Evolutionary conservation across 2,797 vertebrate genomes (phyloP).

Genomic region (Champsocephalus gunnari): DNA sequence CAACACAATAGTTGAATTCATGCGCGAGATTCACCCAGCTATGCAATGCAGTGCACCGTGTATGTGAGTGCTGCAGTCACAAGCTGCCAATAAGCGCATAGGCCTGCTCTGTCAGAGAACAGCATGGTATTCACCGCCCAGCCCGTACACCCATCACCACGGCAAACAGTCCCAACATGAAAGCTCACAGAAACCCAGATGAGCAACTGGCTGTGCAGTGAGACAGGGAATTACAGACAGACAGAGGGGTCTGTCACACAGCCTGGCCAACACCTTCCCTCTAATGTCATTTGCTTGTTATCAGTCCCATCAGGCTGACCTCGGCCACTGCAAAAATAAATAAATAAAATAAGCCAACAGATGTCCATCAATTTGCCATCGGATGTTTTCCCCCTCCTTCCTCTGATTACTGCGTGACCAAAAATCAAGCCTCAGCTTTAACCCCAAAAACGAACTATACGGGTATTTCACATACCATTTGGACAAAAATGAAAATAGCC

Average conservation of each 20-base stretch:
- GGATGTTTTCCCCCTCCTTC: slow-evolving; percentile 15
- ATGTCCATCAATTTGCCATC: slow-evolving; percentile 77
- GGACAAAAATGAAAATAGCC: neutral
- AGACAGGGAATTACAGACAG: slow-evolving; percentile 31
- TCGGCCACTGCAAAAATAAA: slow-evolving; percentile 70
- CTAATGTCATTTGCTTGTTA: slow-evolving; percentile 83
- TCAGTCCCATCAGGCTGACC: slow-evolving; percentile 76
- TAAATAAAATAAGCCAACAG: slow-evolving; percentile 77
- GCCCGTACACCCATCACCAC: slow-evolving; percentile 50
- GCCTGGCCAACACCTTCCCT: slow-evolving; percentile 79
- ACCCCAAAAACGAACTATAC: neutral
- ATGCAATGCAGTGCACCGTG: slow-evolving; percentile 61
- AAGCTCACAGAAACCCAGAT: slow-evolving; percentile 44
- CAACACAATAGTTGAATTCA: slow-evolving; percentile 84
- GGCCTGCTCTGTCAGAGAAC: slow-evolving; percentile 81
- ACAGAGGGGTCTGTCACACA: slow-evolving; percentile 62
- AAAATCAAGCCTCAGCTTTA: slow-evolving; percentile 47
- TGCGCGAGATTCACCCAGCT: slow-evolving; percentile 74
- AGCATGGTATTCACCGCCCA: slow-evolving; percentile 75
- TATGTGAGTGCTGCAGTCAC: slow-evolving; percentile 77
- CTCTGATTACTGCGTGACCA: slow-evolving; percentile 55
- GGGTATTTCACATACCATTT: neutral
- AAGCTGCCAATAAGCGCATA: slow-evolving; percentile 84
- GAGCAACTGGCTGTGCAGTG: slow-evolving; percentile 56
- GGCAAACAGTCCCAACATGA: slow-evolving; percentile 49